Percentiles rank a stretch among this genome's conserved stretches.
These are phyloP conservation scores for Bombus difficillimus DNA, from an alignment of 1,140 invertebrate genomes.

Conservation along the genomic window DNA sequence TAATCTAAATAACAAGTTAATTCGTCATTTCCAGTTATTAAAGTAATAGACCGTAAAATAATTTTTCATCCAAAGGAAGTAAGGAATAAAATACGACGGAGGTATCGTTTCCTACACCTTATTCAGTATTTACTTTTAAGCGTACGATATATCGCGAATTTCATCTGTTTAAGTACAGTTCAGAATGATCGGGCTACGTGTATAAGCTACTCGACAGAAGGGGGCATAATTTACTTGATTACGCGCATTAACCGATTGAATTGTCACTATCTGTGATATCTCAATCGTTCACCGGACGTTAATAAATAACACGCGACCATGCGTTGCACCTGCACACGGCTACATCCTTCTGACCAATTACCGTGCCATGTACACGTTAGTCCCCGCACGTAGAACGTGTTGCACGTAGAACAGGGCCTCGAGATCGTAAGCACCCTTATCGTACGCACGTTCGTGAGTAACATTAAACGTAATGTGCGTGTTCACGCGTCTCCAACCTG, in stretches of 20 bases:
- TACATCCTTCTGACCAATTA: slow-evolving; percentile 54
- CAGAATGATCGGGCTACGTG: not conserved
- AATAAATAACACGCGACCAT: slow-evolving; percentile 46
- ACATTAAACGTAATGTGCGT: slow-evolving; percentile 59
- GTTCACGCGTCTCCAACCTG: slow-evolving; percentile 53
- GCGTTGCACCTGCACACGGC: slow-evolving; percentile 12
- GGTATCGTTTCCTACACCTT: not conserved
- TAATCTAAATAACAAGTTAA: not conserved
- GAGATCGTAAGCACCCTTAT: slow-evolving; percentile 57
- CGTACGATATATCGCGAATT: not conserved
- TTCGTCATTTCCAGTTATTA: not conserved
- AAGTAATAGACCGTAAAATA: not conserved
- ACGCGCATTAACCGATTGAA: slow-evolving; percentile 29
- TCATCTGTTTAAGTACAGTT: not conserved
- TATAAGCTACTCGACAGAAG: not conserved
- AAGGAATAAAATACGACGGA: not conserved
- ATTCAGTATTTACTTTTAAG: not conserved
- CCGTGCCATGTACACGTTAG: slow-evolving; percentile 37
- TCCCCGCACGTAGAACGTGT: slow-evolving; percentile 58
- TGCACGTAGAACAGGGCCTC: slow-evolving; percentile 46
- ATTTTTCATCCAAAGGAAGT: not conserved
- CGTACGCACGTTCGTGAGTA: slow-evolving; percentile 52
- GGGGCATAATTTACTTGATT: slow-evolving; percentile 22
- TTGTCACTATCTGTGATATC: slow-evolving; percentile 43
- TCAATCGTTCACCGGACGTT: slow-evolving; percentile 22